Conservation (phyloP, 2,113 vertebrate genomes). For the Hippolais icterina region DNA sequence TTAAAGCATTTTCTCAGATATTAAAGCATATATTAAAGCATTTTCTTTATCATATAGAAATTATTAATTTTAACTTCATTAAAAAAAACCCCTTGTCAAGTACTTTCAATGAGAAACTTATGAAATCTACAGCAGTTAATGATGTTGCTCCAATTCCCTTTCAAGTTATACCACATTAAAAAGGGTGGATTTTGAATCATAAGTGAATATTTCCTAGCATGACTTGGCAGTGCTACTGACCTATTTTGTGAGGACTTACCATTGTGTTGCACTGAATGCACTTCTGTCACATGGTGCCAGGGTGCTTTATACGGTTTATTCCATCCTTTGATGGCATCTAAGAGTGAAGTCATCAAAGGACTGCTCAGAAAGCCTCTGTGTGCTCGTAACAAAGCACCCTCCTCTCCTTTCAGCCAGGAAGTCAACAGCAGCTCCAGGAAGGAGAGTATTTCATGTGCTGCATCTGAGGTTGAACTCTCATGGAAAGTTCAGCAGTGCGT, state of each 20-base stretch:
- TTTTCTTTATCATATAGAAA: not conserved
- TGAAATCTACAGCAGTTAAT: not conserved
- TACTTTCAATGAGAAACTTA: not conserved
- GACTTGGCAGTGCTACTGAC: not conserved
- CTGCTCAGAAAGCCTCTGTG: not conserved
- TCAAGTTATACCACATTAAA: not conserved
- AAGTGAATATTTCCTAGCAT: not conserved
- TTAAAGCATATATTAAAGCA: not conserved
- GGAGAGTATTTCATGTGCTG: not conserved
- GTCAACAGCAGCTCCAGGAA: not conserved
- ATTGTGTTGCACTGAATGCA: not conserved
- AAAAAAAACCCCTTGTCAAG: not conserved
- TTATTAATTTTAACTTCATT: not conserved
- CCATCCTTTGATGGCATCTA: not conserved
- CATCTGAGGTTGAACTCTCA: not conserved
- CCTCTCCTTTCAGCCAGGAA: not conserved
- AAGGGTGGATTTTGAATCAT: not conserved
- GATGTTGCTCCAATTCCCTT: not conserved
- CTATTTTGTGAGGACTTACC: not conserved
- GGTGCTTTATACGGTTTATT: not conserved
- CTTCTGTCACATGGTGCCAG: not conserved
- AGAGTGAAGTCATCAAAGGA: not conserved
- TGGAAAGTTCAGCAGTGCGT: not conserved
- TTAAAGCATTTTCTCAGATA: not conserved
- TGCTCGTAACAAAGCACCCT: not conserved